These are phyloP conservation scores for Parelbella ahira DNA, from an alignment of 2,888 invertebrate species.

Conservation along the genomic window DNA sequence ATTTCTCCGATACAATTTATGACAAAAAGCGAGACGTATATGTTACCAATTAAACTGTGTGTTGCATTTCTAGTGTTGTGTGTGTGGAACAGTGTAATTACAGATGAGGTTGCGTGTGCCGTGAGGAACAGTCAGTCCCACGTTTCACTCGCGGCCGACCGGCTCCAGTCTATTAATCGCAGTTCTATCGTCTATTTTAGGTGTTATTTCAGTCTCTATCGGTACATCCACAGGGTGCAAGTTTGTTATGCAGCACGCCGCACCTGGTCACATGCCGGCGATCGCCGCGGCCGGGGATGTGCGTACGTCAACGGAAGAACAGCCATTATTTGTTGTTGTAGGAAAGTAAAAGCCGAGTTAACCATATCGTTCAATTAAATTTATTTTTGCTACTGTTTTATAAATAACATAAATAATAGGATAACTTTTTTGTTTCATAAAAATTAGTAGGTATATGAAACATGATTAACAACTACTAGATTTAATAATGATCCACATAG, in stretches of 20 bases:
- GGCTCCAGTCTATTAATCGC: conserved; percentile 46
- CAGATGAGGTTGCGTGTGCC: conserved; percentile 54
- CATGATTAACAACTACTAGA: too few relatives aligned
- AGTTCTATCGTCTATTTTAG: conserved; percentile 32
- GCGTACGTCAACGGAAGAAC: conserved; percentile 46
- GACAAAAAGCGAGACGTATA: conserved; percentile 71
- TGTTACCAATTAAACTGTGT: conserved; percentile 54
- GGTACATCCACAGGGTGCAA: conserved; percentile 46
- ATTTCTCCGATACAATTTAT: conserved; percentile 80
- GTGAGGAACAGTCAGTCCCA: conserved; percentile 50
- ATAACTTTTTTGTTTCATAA: too few relatives aligned
- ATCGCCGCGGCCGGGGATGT: conserved; percentile 42
- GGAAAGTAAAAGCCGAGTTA: conserved; percentile 65
- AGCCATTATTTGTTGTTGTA: conserved; percentile 46
- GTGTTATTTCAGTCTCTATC: conserved; percentile 45
- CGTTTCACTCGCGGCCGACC: conserved; percentile 59
- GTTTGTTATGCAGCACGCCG: conserved; percentile 37
- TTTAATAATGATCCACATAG: too few relatives aligned
- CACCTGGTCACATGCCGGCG: conserved; percentile 37
- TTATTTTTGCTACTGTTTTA: too few relatives aligned
- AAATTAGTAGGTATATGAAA: too few relatives aligned
- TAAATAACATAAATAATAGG: too few relatives aligned
- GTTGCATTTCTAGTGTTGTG: conserved; percentile 42
- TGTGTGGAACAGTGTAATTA: conserved; percentile 57
- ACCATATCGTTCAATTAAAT: conserved; percentile 36